These are phyloP conservation scores for Strigops habroptila DNA, from an alignment of 2,113 vertebrate genomes.

Conservation along the genomic window DNA sequence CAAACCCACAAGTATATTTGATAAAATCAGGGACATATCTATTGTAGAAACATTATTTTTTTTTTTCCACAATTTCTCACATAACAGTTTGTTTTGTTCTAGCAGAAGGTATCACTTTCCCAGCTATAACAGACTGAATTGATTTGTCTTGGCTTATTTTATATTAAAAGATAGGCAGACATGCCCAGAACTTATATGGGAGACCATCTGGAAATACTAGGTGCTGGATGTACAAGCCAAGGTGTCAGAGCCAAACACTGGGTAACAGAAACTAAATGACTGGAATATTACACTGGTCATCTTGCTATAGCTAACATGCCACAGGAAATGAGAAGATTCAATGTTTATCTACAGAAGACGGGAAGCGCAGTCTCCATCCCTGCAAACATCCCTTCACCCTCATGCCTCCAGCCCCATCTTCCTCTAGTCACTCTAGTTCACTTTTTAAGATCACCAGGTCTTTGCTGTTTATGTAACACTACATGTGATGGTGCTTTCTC, in stretches of 20 bases:
- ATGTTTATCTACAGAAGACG: background rate
- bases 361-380: background rate
- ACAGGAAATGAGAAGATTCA: background rate
- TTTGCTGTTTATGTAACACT: background rate
- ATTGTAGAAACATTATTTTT: background rate
- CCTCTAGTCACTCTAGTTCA: background rate
- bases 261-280: background rate
- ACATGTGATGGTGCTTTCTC: rapidly evolving
- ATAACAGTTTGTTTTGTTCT: background rate
- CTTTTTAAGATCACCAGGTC: background rate
- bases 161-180: background rate
- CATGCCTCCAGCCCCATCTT: background rate
- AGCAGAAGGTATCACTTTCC: background rate
- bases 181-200: background rate
- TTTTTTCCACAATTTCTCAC: background rate
- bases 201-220: background rate
- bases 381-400: background rate
- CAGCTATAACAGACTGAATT: background rate
- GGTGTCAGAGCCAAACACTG: background rate
- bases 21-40: background rate
- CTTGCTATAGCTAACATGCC: background rate
- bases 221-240: background rate
- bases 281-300: background rate
- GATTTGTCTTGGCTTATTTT: background rate
- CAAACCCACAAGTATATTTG: background rate